Percentiles rank a stretch among this genome's conserved stretches.
phyloP scores from a whole-genome alignment of 2,113 vertebrate genomes.

The Psittacula cyanocephala region DNA sequence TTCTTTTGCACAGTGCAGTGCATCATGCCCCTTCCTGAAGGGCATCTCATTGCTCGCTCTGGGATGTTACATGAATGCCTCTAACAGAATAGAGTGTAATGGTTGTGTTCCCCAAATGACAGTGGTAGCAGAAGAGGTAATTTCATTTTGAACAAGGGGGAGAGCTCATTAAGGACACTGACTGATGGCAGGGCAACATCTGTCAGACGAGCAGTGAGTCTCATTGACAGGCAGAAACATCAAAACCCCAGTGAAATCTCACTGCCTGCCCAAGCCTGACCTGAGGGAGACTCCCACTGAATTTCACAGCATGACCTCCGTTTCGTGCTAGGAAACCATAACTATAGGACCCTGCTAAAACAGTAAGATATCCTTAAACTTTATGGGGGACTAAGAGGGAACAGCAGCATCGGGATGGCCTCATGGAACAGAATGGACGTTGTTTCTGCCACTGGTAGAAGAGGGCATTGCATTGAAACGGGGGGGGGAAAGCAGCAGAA shows the following conservation, averaged over 20 bases:
- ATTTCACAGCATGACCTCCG: not conserved
- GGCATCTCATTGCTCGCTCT: accelerated
- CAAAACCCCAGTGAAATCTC: not conserved
- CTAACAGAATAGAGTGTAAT: accelerated
- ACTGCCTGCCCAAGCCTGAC: accelerated
- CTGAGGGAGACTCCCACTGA: not conserved
- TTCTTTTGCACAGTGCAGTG: accelerated
- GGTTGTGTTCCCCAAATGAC: not conserved
- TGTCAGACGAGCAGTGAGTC: not conserved
- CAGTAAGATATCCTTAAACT: not conserved
- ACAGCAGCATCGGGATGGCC: not conserved
- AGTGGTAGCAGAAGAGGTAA: not conserved
- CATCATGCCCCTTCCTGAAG: not conserved
- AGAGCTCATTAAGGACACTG: not conserved
- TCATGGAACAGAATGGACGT: not conserved
- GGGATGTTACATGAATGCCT: not conserved
- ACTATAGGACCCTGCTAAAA: not conserved
- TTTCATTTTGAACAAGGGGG: not conserved
- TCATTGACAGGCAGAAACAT: not conserved
- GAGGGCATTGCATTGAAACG: not conserved
- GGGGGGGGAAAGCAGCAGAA: not conserved
- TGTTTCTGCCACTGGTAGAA: not conserved
- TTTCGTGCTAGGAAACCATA: not conserved
- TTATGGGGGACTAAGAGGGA: not conserved
- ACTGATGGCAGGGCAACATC: not conserved